phyloP scores from a whole-genome alignment of 2,113 vertebrate genomes.

The Alosa alosa region DNA sequence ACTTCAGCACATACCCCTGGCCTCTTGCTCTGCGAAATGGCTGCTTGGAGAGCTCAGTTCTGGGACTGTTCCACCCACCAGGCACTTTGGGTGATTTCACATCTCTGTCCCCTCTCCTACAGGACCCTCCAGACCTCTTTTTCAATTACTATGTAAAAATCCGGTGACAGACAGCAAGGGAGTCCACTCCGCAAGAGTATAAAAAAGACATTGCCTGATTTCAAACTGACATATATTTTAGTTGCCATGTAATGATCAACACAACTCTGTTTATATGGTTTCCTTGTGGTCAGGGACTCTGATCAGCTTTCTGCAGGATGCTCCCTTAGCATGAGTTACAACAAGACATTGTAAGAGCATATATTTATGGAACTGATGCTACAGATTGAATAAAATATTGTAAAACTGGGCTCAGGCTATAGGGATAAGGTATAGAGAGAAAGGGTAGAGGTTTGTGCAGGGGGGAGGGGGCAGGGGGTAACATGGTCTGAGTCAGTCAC shows the following conservation, averaged over 20 bases:
- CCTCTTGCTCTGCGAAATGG: constrained; percentile 7
- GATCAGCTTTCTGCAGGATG: constrained; percentile 45
- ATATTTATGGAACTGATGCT: constrained; percentile 59
- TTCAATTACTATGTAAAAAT: background rate
- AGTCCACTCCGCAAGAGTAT: background rate
- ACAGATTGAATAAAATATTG: constrained; percentile 42
- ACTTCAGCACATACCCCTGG: background rate
- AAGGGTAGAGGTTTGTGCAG: background rate
- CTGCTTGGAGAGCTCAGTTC: background rate
- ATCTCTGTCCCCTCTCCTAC: background rate
- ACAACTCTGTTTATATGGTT: constrained; percentile 40
- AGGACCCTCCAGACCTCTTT: background rate
- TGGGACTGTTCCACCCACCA: background rate
- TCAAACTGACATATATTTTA: background rate
- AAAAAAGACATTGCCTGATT: background rate
- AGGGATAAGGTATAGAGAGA: constrained; percentile 3
- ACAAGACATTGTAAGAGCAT: constrained; percentile 36
- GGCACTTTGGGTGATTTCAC: background rate
- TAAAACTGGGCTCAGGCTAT: constrained; percentile 45
- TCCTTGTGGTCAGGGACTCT: constrained; percentile 36
- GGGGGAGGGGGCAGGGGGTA: background rate
- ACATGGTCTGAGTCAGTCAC: constrained; percentile 51
- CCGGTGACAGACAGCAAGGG: background rate
- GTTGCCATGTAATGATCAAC: constrained; percentile 29
- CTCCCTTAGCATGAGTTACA: constrained; percentile 40